phyloP scores from a whole-genome alignment of 2,888 invertebrate genomes.

The Catocala nupta region DNA sequence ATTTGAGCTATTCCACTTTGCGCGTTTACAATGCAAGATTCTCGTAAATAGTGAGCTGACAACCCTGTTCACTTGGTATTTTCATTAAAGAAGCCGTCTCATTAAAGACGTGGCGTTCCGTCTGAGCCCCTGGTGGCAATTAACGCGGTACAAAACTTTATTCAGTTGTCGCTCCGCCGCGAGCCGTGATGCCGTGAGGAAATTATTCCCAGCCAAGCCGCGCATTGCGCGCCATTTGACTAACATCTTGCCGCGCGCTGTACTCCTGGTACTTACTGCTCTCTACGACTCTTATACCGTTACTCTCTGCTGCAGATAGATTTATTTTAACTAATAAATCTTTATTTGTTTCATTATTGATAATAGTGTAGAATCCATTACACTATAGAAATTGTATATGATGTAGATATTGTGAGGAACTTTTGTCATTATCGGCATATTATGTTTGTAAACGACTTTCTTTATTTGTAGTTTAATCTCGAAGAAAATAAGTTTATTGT shows the following conservation, averaged over 20 bases:
- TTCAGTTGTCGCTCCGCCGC: slow-evolving; percentile 70
- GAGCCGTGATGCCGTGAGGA: slow-evolving; percentile 55
- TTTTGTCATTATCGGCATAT: no score
- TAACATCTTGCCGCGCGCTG: slow-evolving; percentile 39
- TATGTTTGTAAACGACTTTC: no score
- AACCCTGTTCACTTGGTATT: slow-evolving; percentile 74
- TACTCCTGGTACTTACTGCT: slow-evolving; percentile 42
- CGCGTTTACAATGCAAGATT: slow-evolving; percentile 49
- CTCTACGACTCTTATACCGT: slow-evolving; percentile 7
- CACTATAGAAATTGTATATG: no score
- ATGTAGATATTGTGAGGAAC: no score
- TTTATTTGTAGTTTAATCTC: no score
- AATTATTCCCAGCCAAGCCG: slow-evolving; percentile 65
- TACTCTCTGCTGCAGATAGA: no score
- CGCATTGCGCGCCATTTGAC: slow-evolving; percentile 71
- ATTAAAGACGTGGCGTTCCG: slow-evolving; percentile 78
- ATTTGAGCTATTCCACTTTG: slow-evolving; percentile 47
- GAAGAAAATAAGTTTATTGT: no score
- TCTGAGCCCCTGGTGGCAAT: slow-evolving; percentile 75
- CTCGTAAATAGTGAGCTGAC: slow-evolving; percentile 50
- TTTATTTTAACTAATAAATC: no score
- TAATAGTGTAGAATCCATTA: no score
- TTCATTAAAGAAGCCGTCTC: slow-evolving; percentile 84
- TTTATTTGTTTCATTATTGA: no score
- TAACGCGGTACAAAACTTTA: slow-evolving; percentile 80